Percentiles rank a stretch among this genome's conserved stretches.
Conservation (phyloP, 2,888 invertebrate species). For the Aricia artaxerxes region DNA sequence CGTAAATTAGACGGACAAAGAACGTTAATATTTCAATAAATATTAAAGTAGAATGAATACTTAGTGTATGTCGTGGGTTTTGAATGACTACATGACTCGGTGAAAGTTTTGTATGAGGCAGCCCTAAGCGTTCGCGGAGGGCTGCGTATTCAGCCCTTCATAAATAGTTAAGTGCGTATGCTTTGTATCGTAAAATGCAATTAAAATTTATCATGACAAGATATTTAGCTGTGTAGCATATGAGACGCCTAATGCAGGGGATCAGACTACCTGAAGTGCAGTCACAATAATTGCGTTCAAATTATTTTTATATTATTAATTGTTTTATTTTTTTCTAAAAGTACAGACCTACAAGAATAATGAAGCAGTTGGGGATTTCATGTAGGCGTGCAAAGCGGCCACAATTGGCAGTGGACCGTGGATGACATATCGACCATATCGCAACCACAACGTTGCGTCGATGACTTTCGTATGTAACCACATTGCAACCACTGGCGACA, state of each 20-base stretch:
- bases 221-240: not conserved
- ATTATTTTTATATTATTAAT: not conserved
- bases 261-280: not conserved
- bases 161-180: slow-evolving; percentile 66
- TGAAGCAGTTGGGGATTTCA: no score
- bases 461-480: no score
- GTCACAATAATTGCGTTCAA: not conserved
- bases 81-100: slow-evolving; percentile 56
- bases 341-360: no score
- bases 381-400: no score
- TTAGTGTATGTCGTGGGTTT: slow-evolving; percentile 43
- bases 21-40: slow-evolving; percentile 9
- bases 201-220: slow-evolving; percentile 62
- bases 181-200: slow-evolving; percentile 76
- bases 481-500: no score
- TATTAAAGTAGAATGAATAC: slow-evolving; percentile 6
- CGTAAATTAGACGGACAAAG: not conserved
- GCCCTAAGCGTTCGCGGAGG: slow-evolving; percentile 64
- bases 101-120: slow-evolving; percentile 63
- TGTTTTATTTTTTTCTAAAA: no score
- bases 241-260: not conserved
- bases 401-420: no score
- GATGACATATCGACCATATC: no score
- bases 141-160: slow-evolving; percentile 60
- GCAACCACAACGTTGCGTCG: no score